These are phyloP conservation scores for Tetramorium alpestre DNA, from an alignment of 1,140 invertebrate species.

Conservation along the genomic window DNA sequence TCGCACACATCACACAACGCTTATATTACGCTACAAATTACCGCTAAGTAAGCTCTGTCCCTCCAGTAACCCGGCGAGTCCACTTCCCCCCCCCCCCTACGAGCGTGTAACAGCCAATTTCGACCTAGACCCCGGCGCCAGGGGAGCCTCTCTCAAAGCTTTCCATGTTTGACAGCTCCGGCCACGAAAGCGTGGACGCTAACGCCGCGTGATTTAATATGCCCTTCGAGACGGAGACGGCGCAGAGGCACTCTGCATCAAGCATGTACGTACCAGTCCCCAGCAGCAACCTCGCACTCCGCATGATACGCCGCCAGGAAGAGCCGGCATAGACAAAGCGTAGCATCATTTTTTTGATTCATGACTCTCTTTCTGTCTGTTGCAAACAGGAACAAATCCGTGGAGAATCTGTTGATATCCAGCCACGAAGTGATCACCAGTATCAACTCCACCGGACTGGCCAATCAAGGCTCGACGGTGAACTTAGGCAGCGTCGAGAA, in stretches of 20 bases:
- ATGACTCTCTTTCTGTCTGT: background rate
- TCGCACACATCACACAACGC: background rate
- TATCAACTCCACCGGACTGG: slow-evolving; percentile 82
- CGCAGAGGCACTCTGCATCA: slow-evolving; percentile 72
- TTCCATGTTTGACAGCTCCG: slow-evolving; percentile 47
- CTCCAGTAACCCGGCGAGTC: background rate
- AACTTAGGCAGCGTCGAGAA: slow-evolving; percentile 80
- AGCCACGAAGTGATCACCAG: slow-evolving; percentile 88
- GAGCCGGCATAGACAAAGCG: background rate
- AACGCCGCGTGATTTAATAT: slow-evolving; percentile 63
- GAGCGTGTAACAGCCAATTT: background rate
- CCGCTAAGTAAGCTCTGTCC: too few relatives aligned
- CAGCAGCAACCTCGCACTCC: background rate
- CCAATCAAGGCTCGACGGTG: slow-evolving; percentile 72
- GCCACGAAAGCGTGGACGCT: slow-evolving; percentile 15
- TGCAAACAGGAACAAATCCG: slow-evolving; percentile 87
- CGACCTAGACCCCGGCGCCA: background rate
- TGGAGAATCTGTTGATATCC: slow-evolving; percentile 88
- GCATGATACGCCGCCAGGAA: background rate
- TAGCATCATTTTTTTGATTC: background rate
- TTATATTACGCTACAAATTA: slow-evolving; percentile 31
- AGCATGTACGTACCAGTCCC: slow-evolving; percentile 77
- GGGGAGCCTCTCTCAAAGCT: background rate
- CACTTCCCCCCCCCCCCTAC: background rate
- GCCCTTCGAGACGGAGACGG: slow-evolving; percentile 74